These are phyloP conservation scores for Scophthalmus maximus DNA, from an alignment of 2,113 vertebrate genomes.

Conservation along the genomic window DNA sequence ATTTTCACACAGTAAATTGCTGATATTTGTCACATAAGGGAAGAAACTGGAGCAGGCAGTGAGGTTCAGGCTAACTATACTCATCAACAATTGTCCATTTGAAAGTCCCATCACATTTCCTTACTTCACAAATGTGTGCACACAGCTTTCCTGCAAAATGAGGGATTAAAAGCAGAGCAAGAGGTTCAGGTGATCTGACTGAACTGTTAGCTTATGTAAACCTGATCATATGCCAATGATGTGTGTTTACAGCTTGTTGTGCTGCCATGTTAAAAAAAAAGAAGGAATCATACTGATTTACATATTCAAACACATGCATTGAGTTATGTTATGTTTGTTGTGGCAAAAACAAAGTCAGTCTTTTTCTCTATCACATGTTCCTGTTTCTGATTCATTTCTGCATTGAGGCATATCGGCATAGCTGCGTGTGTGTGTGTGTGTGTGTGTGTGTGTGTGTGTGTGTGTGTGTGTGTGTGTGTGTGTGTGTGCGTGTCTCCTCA, in stretches of 20 bases:
- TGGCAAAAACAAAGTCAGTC: not conserved
- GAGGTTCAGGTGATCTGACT: not conserved
- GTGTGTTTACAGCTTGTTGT: not conserved
- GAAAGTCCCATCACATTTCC: not conserved
- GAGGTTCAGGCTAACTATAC: not conserved
- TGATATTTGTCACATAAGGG: not conserved
- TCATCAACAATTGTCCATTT: not conserved
- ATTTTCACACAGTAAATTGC: not conserved
- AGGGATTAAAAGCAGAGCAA: no score
- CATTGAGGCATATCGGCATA: not conserved
- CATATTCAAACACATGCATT: not conserved
- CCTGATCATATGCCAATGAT: no score
- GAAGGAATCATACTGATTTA: not conserved
- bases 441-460: no score
- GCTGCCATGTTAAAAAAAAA: not conserved
- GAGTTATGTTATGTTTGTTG: not conserved
- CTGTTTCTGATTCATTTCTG: not conserved
- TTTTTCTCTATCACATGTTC: not conserved
- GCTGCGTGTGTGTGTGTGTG: not conserved
- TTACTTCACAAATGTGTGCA: no score
- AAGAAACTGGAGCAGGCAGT: no score
- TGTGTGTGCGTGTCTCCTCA: no score
- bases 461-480: no score
- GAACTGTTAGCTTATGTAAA: no score
- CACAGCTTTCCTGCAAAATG: no score